A percentile compares a stretch with the other conserved stretches of the same genome.
phyloP scores from a whole-genome alignment of 2,888 invertebrate species.

The Latrodectus hesperus region DNA sequence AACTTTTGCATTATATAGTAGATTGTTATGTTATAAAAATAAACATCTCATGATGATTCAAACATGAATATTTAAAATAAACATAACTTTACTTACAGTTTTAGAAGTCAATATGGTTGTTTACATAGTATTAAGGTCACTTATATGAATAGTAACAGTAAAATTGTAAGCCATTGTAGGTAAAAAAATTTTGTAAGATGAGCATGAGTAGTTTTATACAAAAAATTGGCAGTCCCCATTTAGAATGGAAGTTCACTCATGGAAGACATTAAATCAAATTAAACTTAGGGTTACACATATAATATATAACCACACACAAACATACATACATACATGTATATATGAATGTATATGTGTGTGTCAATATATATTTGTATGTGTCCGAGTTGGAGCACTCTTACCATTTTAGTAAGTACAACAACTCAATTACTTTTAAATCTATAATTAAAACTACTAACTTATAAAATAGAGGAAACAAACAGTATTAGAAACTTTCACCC shows the following conservation, averaged over 20 bases:
- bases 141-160: constrained; percentile 10
- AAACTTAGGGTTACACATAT: too few relatives aligned
- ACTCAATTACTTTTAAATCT: too few relatives aligned
- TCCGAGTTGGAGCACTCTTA: too few relatives aligned
- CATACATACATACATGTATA: too few relatives aligned
- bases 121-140: constrained; percentile 33
- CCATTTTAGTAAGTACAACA: too few relatives aligned
- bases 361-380: too few relatives aligned
- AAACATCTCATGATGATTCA: constrained; percentile 15
- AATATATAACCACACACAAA: too few relatives aligned
- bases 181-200: not conserved
- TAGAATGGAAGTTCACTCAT: not conserved
- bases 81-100: not conserved
- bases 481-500: too few relatives aligned
- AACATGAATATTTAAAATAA: constrained; percentile 22
- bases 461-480: too few relatives aligned
- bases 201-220: constrained; percentile 6
- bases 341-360: too few relatives aligned
- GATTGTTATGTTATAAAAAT: constrained; percentile 14
- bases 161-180: not conserved
- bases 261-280: not conserved
- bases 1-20: not conserved
- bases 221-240: not conserved
- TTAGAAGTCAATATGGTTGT: not conserved
- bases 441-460: too few relatives aligned